Conservation (phyloP, 2,797 vertebrate species). For the Phoxinus dragarum region DNA sequence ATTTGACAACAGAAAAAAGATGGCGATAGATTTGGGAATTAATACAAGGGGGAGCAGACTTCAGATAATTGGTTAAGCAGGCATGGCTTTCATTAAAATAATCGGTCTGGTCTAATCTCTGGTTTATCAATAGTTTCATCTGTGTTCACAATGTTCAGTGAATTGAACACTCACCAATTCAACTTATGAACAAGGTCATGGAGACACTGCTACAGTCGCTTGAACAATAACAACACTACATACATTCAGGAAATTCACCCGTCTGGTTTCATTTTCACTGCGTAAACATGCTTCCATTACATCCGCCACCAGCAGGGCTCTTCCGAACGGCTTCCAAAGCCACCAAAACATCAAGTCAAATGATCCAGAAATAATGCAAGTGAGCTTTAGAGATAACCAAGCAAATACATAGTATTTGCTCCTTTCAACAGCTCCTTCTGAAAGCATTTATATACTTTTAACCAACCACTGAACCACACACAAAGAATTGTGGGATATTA, state of each 20-base stretch:
- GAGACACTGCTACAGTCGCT: not conserved
- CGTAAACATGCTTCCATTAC: constrained; percentile 9
- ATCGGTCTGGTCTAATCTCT: not conserved
- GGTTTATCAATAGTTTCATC: not conserved
- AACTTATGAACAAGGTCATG: not conserved
- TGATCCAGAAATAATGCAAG: constrained; percentile 20
- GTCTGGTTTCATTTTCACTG: constrained; percentile 17
- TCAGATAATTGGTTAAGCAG: not conserved
- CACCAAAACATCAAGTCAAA: constrained; percentile 15
- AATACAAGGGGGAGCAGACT: not conserved
- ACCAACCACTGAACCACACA: not conserved
- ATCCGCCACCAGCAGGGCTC: not conserved
- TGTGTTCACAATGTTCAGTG: not conserved
- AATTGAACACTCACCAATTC: constrained; percentile 1
- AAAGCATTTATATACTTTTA: not conserved
- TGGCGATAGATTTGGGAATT: not conserved
- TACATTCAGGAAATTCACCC: not conserved
- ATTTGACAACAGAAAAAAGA: not conserved
- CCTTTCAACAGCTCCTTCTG: not conserved
- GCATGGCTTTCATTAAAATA: not conserved
- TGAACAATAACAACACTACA: not conserved
- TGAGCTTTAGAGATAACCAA: not conserved
- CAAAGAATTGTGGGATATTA: not conserved
- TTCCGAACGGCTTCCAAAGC: not conserved
- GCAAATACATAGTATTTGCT: constrained; percentile 18